Evolutionary conservation across 2,113 vertebrate genomes (phyloP).

Genomic region (Hipposideros armiger): DNA sequence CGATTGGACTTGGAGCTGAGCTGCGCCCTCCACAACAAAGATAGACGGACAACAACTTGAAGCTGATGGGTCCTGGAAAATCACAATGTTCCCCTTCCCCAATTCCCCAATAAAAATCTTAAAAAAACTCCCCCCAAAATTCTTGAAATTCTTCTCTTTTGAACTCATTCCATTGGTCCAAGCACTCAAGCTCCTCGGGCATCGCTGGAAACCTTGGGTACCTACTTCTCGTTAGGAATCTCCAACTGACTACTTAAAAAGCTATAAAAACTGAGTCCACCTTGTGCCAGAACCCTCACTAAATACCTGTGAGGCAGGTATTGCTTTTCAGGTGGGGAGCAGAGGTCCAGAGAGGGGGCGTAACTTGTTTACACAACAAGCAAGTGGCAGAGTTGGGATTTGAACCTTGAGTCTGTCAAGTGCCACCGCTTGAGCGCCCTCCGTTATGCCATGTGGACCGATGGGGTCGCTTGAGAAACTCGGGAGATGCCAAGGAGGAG

Average conservation of each 20-base stretch:
- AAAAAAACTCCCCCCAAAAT: not conserved
- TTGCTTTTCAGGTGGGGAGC: not conserved
- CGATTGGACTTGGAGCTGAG: too few species aligned
- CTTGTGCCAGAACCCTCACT: not conserved
- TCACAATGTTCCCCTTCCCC: too few species aligned
- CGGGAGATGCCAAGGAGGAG: not conserved
- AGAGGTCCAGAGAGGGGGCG: too few species aligned
- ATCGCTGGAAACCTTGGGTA: not conserved
- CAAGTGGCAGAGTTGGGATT: not conserved
- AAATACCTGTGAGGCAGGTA: not conserved
- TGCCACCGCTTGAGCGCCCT: not conserved
- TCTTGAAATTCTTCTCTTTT: not conserved
- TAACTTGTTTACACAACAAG: not conserved
- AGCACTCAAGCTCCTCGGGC: not conserved
- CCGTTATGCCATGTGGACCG: fast-evolving
- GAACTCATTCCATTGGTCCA: not conserved
- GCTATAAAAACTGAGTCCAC: not conserved
- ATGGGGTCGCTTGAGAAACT: not conserved
- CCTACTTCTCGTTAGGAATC: not conserved
- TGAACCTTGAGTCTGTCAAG: not conserved
- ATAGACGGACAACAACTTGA: too few species aligned
- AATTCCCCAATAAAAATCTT: too few species aligned
- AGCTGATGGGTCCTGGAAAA: too few species aligned
- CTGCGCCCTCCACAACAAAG: too few species aligned
- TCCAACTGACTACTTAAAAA: not conserved